phyloP scores from a whole-genome alignment of 2,888 invertebrate species.

The Protodeltote pygarga region DNA sequence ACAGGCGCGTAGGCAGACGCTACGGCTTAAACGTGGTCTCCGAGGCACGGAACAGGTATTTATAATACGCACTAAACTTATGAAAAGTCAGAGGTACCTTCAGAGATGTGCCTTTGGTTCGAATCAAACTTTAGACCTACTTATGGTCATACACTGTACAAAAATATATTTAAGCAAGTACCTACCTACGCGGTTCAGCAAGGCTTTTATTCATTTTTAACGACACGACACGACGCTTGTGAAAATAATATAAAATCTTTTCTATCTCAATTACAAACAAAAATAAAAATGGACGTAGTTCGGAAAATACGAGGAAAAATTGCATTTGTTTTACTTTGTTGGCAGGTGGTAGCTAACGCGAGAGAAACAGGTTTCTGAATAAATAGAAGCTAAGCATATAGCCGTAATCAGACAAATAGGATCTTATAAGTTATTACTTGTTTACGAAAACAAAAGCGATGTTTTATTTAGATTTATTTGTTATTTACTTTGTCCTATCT shows the following conservation, averaged over 20 bases:
- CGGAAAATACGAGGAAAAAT: slow-evolving; percentile 1
- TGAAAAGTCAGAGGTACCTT: too few species aligned
- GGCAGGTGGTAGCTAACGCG: slow-evolving; percentile 1
- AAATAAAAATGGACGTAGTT: slow-evolving; percentile 4
- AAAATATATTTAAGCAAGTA: too few species aligned
- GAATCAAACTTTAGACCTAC: too few species aligned
- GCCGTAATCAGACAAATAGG: background rate
- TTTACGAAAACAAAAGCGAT: background rate
- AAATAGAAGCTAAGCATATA: background rate
- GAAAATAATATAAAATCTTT: slow-evolving; percentile 9
- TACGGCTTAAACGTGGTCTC: background rate
- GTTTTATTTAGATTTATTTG: background rate
- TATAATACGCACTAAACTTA: too few species aligned
- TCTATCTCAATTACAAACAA: background rate
- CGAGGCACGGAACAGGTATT: too few species aligned
- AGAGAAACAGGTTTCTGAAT: background rate
- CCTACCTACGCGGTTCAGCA: too few species aligned
- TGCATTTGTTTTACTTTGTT: slow-evolving; percentile 5
- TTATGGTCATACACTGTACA: too few species aligned
- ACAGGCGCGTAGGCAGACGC: background rate
- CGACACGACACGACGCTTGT: too few species aligned
- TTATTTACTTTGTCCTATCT: background rate
- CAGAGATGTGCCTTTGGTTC: too few species aligned
- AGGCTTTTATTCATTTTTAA: slow-evolving; percentile 13
- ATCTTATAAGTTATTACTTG: background rate